A percentile compares a stretch with the other conserved stretches of the same genome.
These are phyloP conservation scores for Hyposmocoma kahamanoa DNA, from an alignment of 1,140 invertebrate species.

Conservation along the genomic window DNA sequence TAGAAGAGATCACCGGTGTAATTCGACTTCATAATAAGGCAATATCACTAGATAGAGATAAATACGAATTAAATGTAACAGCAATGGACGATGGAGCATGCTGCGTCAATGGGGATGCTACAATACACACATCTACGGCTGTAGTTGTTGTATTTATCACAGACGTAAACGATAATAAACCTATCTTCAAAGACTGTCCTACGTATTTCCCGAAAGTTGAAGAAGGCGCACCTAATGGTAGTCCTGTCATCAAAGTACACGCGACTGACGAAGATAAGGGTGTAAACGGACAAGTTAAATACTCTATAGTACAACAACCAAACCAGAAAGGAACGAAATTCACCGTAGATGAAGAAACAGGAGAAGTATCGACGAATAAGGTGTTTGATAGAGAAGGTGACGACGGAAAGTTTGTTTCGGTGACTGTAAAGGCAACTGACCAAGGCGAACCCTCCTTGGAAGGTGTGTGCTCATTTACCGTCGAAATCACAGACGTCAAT, in stretches of 20 bases:
- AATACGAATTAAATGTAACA: conserved; percentile 95
- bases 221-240: conserved; percentile 93
- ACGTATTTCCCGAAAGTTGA: conserved; percentile 94
- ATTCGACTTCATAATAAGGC: conserved; percentile 90
- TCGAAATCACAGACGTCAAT: conserved; percentile 96
- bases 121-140: conserved; percentile 94
- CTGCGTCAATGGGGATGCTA: conserved; percentile 88
- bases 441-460: conserved; percentile 96
- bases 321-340: conserved; percentile 98
- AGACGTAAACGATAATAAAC: conserved; percentile 96
- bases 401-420: conserved; percentile 96
- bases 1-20: conserved; percentile 95
- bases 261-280: conserved; percentile 96
- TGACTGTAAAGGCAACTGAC: conserved; percentile 96
- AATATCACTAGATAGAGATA: conserved; percentile 89
- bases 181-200: conserved; percentile 93
- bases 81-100: conserved; percentile 95
- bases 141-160: conserved; percentile 97
- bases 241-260: conserved; percentile 93
- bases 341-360: conserved; percentile 94
- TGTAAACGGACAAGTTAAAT: conserved; percentile 93
- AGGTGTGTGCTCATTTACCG: conserved; percentile 96
- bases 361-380: conserved; percentile 95
- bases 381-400: conserved; percentile 96
- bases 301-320: conserved; percentile 96